phyloP scores from a whole-genome alignment of 2,888 invertebrate genomes.

The Thelaira solivaga region DNA sequence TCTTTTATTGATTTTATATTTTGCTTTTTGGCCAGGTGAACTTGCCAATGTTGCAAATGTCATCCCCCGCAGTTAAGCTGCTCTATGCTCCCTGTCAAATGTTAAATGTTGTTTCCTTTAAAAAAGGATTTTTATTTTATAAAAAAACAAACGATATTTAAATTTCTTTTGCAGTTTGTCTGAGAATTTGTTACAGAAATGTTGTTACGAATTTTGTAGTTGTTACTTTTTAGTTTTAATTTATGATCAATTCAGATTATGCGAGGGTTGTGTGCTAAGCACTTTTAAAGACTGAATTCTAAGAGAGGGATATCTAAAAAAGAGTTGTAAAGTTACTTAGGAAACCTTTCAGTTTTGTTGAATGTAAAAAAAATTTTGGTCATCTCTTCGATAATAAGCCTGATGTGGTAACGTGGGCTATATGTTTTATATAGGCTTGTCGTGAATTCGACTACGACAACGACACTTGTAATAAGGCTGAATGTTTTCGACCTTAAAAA shows the following conservation, averaged over 20 bases:
- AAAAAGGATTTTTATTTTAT: conserved; percentile 27
- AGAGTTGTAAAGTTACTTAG: too few relatives aligned
- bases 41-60: conserved; percentile 63
- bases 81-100: conserved; percentile 62
- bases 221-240: conserved; percentile 35
- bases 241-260: conserved; percentile 23
- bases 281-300: not conserved
- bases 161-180: conserved; percentile 28
- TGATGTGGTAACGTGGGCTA: too few relatives aligned
- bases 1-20: conserved; percentile 17
- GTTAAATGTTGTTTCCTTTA: conserved; percentile 58
- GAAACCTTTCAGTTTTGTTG: too few relatives aligned
- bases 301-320: too few relatives aligned
- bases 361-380: too few relatives aligned
- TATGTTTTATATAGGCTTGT: too few relatives aligned
- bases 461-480: too few relatives aligned
- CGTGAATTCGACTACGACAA: too few relatives aligned
- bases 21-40: conserved; percentile 57
- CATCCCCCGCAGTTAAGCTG: conserved; percentile 63
- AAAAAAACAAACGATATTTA: conserved; percentile 24
- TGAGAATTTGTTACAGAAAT: conserved; percentile 61
- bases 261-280: not conserved
- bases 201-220: conserved; percentile 53
- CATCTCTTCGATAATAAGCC: too few relatives aligned
- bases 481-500: too few relatives aligned